These are phyloP conservation scores for Pygoscelis adeliae DNA, from an alignment of 2,113 vertebrate genomes.

Conservation along the genomic window DNA sequence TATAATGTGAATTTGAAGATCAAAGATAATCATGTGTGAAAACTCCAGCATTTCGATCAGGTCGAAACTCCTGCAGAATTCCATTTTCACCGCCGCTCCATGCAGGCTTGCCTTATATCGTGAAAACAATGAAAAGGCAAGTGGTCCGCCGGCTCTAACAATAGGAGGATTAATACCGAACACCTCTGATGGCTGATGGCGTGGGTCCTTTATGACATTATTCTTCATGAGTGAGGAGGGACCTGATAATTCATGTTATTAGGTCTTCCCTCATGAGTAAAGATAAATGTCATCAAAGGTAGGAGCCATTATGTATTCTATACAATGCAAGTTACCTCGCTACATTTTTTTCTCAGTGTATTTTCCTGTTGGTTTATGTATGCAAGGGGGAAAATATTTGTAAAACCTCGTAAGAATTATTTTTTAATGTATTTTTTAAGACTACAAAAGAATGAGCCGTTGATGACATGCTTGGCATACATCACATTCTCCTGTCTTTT, in stretches of 20 bases:
- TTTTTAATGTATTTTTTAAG: neutral
- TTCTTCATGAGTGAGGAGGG: conserved; percentile 68
- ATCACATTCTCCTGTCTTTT: neutral
- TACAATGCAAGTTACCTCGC: neutral
- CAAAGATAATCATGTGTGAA: neutral
- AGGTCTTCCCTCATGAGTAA: conserved; percentile 63
- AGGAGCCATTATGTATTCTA: conserved; percentile 46
- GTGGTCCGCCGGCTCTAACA: neutral
- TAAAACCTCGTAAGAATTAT: neutral
- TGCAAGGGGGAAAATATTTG: neutral
- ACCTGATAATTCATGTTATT: conserved; percentile 66
- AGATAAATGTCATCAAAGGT: conserved; percentile 67
- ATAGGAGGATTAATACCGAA: conserved; percentile 33
- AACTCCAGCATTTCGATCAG: neutral
- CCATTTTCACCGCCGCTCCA: neutral
- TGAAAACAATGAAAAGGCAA: neutral
- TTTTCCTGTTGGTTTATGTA: neutral
- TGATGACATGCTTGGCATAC: neutral
- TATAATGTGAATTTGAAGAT: conserved; percentile 65
- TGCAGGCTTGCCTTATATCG: neutral
- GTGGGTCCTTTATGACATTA: conserved; percentile 47
- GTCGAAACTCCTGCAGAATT: neutral
- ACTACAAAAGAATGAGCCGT: neutral
- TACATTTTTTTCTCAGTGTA: neutral
- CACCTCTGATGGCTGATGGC: neutral